Conservation (phyloP, 2,113 vertebrate species). For the Ameiurus melas region DNA sequence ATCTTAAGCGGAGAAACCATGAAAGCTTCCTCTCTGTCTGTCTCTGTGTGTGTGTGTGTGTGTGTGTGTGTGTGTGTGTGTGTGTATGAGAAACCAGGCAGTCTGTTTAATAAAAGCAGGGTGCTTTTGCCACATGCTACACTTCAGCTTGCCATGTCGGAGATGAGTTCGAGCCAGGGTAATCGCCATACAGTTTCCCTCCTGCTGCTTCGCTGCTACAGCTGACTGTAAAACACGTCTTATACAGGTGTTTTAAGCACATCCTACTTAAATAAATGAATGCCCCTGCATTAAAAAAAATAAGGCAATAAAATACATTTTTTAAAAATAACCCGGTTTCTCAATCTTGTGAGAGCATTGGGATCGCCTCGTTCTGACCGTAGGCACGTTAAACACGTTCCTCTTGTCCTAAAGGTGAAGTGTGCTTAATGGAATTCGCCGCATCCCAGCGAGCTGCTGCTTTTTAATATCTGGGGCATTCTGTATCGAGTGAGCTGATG, state of each 20-base stretch:
- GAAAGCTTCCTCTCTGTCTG: background rate
- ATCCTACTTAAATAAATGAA: background rate
- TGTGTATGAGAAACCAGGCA: background rate
- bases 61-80: constrained; percentile 5
- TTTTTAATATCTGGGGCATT: constrained; percentile 58
- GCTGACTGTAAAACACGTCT: background rate
- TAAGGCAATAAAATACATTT: background rate
- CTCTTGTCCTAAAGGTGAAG: constrained; percentile 17
- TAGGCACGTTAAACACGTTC: constrained; percentile 46
- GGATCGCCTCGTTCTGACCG: constrained; percentile 37
- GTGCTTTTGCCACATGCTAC: background rate
- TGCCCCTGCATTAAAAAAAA: background rate
- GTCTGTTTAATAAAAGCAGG: constrained; percentile 28
- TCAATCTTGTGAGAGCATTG: constrained; percentile 18
- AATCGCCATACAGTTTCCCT: background rate
- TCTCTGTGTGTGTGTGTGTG: background rate
- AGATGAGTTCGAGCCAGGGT: constrained; percentile 11
- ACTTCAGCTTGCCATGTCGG: constrained; percentile 19
- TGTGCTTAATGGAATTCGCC: constrained; percentile 43
- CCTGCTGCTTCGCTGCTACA: background rate
- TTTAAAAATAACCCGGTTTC: background rate
- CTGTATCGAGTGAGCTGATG: constrained; percentile 51
- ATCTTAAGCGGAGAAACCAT: constrained; percentile 26
- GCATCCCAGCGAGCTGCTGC: constrained; percentile 39
- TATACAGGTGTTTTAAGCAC: background rate